Conservation (phyloP, 1,140 invertebrate genomes). For the Potamilus streckersoni region DNA sequence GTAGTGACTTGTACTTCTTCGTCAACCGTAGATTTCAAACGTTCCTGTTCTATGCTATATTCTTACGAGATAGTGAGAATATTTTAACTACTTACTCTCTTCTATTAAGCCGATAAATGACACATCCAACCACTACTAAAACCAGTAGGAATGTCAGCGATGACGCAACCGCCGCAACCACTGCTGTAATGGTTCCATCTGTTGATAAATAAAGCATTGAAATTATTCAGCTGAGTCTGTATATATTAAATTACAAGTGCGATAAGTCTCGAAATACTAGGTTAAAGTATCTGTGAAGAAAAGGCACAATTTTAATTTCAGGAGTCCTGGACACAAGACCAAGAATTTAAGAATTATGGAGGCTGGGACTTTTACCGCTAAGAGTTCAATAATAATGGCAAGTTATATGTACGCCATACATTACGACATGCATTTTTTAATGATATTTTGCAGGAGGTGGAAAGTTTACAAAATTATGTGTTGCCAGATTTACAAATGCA, state of each 20-base stretch:
- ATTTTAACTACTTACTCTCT: slow-evolving; percentile 10
- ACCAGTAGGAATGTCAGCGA: slow-evolving; percentile 8
- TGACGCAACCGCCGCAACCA: slow-evolving; percentile 17
- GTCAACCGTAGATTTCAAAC: no score
- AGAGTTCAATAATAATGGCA: neutral
- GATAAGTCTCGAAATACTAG: neutral
- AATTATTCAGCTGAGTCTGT: neutral
- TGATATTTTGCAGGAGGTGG: no score
- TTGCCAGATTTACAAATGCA: no score
- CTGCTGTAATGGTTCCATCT: slow-evolving; percentile 25
- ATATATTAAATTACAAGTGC: neutral
- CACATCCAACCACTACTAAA: slow-evolving; percentile 1
- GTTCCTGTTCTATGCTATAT: no score
- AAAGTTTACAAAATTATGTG: no score
- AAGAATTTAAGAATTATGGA: neutral
- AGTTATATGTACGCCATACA: no score
- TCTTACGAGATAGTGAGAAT: no score
- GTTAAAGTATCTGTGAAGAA: neutral
- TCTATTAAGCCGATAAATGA: slow-evolving; percentile 14
- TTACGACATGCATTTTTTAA: no score
- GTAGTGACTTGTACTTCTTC: no score
- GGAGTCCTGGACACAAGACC: neutral
- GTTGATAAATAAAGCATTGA: neutral
- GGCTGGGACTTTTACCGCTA: neutral
- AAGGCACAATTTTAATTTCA: neutral